Evolutionary conservation across 64 coral and sea anemone genomes (phyloP), one percentile per base, ranked within the genome.

Genomic region (Cladopsammia gracilis): DNA sequence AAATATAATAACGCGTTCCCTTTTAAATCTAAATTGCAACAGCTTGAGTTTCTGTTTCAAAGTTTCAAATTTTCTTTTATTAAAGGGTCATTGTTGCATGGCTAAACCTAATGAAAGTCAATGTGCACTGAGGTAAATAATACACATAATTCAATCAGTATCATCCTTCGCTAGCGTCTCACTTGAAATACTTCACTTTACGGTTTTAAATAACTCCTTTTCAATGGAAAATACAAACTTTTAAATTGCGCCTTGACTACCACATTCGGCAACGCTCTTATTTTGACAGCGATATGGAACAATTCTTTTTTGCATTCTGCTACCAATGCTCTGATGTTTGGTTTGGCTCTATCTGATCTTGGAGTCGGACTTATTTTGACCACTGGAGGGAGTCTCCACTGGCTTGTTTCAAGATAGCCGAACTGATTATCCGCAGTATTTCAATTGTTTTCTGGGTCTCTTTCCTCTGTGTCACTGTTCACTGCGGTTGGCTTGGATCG

Each of bases 401-500:
- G 19, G 20, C 4, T 65, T 4, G 4, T 18, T 14, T 4, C 19
- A n/a, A 18, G 5, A 4, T 9, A 65, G 62, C 19, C 10, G 4
- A 16, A 4, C 62, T 18, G 62, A 65, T 5, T 18, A 65, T 65
- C 5, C 9, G 5, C 5, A 6, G 22, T 65, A 12, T 11, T 3
- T 22, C 75, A n/a, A 48, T 23, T 53, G 7, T 57, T 57, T n/a
- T n/a, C n/a, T n/a, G 76, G n/a, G 14, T 79, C 76, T 1, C 23
- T 79, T 11, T 10, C 23, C 3, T 23, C 10, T 16, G 25, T 57
- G 5, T 79, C 53, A 19, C 25, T 79, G 15, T 22, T 79, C 2
- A 60, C 54, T 3, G 53, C 52, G 25, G 80, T 90, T 15, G 48
- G 74, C 20, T 75, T 90, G 24, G 88, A 90, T 10, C 16, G 61